A percentile compares a stretch with the other conserved stretches of the same genome.
Conservation (phyloP, 2,797 vertebrate genomes). For the Glossophaga mutica region DNA sequence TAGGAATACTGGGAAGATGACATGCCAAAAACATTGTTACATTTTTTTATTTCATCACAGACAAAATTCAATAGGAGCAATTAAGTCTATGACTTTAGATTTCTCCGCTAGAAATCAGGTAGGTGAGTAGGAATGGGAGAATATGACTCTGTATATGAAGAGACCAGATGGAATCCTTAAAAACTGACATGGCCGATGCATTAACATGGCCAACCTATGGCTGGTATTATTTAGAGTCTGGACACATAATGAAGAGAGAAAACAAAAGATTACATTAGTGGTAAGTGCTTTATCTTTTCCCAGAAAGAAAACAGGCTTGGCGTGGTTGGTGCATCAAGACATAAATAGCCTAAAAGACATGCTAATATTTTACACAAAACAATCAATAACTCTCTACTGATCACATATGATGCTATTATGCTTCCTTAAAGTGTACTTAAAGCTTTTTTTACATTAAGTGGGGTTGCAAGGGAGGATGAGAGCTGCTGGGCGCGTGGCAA, state of each 20-base stretch:
- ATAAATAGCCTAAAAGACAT: conserved; percentile 48
- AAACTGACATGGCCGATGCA: neutral
- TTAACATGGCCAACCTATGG: neutral
- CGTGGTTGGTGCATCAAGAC: neutral
- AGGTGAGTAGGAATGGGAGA: neutral
- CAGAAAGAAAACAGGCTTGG: conserved; percentile 27
- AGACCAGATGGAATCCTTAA: neutral
- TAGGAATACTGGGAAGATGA: neutral
- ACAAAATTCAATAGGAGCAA: neutral
- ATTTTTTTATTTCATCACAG: neutral
- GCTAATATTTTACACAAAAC: conserved; percentile 50
- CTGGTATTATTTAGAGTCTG: neutral
- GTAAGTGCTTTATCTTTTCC: conserved; percentile 42
- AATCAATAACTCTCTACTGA: conserved; percentile 39
- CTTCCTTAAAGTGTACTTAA: conserved; percentile 38
- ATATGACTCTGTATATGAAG: neutral
- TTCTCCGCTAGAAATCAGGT: neutral
- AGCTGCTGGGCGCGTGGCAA: neutral
- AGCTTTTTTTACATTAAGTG: neutral
- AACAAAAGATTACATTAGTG: neutral
- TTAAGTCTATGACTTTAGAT: neutral
- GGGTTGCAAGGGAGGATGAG: neutral
- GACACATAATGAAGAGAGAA: neutral
- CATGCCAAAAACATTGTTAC: neutral
- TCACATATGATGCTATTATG: neutral